Evolutionary conservation across 1,140 invertebrate species (phyloP), one percentile per base, ranked within the genome.

Genomic region (Neodiprion lecontei): DNA sequence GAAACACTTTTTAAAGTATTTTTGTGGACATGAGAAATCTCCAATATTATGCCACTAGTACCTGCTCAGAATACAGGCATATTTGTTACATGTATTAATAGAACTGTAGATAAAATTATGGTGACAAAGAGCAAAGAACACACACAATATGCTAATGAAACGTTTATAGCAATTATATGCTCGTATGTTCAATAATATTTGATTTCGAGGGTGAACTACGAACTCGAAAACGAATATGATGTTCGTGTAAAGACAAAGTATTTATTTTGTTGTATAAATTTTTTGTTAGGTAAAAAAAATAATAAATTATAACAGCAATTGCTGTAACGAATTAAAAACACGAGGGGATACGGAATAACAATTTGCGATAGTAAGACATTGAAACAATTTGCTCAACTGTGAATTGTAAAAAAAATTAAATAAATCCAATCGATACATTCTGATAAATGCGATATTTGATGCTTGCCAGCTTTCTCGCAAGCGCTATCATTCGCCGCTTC

Each of bases 381-480:
- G 28, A 40, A 40, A 40, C 28, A 40, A 40, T 40, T 40, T 40
- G 28, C 2, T 40, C 28, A 40, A 5, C 28, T 40, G 28, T 40
- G 28, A 40, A 40, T 40, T 40, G 28, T 40, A 40, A 40, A 40
- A 40, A 40, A 40, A 40, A 40, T 40, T 3, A 40, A 40, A 40
- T 3, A 40, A 40, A 40, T 40, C 28, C 5, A 40, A 40, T 40
- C 28, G 2, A 40, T 40, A 40, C 28, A 40, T 40, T 40, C 1
- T 40, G 5, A 40, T 5, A 40, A 40, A 3, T 5, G 28, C 28
- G 28, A 40, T 40, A 4, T 40, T 40, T 4, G 28, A 40, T 40
- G 5, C 28, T 40, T 40, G 28, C 5, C 28, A 40, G 28, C 4
- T 78, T 82, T 82, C 80, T 81, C 80, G 70, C 77, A 75, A 76